phyloP scores from a whole-genome alignment of 2,797 vertebrate genomes.

The Cynodonichthys magdalenae region DNA sequence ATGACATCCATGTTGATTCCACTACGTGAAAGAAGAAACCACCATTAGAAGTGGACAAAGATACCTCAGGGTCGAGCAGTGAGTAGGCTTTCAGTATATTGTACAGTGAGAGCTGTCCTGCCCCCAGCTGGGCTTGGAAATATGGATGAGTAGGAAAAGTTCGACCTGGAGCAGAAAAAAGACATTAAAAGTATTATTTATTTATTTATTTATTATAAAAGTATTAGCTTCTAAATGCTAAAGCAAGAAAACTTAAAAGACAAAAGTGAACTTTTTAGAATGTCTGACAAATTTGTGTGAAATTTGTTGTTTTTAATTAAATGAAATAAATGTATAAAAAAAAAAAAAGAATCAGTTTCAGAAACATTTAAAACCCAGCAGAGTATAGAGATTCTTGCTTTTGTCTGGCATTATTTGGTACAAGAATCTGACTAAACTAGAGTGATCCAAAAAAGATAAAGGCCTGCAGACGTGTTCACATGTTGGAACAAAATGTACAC shows the following conservation, averaged over 20 bases:
- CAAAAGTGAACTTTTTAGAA: no score
- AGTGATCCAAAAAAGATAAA: background rate
- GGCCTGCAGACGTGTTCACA: conserved; percentile 13
- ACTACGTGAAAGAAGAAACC: background rate
- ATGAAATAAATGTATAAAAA: no score
- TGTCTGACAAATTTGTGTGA: no score
- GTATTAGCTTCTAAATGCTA: background rate
- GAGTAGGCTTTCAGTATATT: conserved; percentile 98
- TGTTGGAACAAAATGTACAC: conserved; percentile 23
- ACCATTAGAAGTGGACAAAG: background rate
- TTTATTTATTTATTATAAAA: conserved; percentile 4
- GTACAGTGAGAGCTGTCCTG: conserved; percentile 94
- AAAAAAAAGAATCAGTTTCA: background rate
- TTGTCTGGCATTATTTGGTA: conserved; percentile 1
- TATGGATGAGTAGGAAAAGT: conserved; percentile 98
- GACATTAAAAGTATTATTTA: conserved; percentile 7
- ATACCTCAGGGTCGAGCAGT: conserved; percentile 91
- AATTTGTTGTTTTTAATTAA: no score
- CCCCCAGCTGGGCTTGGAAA: conserved; percentile 94
- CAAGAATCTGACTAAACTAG: conserved; percentile 4
- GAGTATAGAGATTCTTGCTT: conserved; percentile 6
- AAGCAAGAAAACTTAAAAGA: background rate
- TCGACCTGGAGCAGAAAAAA: conserved; percentile 82
- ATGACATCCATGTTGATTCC: conserved; percentile 7
- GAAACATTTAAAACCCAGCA: conserved; percentile 2